Evolutionary conservation across 2,797 vertebrate species (phyloP).

Genomic region (Clarias laeviceps): DNA sequence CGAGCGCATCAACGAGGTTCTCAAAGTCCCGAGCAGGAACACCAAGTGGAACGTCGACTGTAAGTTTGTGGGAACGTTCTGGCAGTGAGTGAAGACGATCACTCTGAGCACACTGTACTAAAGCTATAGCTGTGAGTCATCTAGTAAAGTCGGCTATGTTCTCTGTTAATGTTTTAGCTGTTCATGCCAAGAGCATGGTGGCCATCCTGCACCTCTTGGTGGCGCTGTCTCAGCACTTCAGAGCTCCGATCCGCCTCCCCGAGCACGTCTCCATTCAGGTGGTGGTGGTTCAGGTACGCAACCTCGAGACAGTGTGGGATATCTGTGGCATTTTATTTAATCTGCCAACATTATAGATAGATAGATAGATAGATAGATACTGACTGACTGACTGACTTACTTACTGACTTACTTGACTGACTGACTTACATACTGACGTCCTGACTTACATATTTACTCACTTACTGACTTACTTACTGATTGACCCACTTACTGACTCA

Average conservation of each 20-base stretch:
- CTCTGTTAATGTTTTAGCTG: slow-evolving; percentile 71
- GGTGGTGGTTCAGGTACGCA: slow-evolving; percentile 89
- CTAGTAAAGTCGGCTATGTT: neutral
- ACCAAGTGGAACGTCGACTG: slow-evolving; percentile 98
- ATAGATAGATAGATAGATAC: too few relatives aligned
- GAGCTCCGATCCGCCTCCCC: slow-evolving; percentile 93
- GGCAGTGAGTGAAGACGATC: too few relatives aligned
- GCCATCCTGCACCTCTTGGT: slow-evolving; percentile 96
- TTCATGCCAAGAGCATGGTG: slow-evolving; percentile 95
- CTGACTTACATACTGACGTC: too few relatives aligned
- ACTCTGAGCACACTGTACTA: neutral
- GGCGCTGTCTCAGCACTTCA: slow-evolving; percentile 93
- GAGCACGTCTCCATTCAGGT: slow-evolving; percentile 98
- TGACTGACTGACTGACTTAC: too few relatives aligned
- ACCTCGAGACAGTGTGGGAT: neutral
- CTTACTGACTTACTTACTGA: too few relatives aligned
- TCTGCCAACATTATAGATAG: too few relatives aligned
- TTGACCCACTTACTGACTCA: too few relatives aligned
- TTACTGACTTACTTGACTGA: too few relatives aligned
- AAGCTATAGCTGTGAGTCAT: slow-evolving; percentile 19
- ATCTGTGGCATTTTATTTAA: too few relatives aligned
- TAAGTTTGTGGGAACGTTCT: slow-evolving; percentile 66
- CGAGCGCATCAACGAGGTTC: slow-evolving; percentile 94
- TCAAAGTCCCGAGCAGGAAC: slow-evolving; percentile 90
- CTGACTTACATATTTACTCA: too few relatives aligned